Percentiles rank a stretch among this genome's conserved stretches.
These are phyloP conservation scores for Sisor rabdophorus DNA, from an alignment of 2,113 vertebrate genomes.

Conservation along the genomic window DNA sequence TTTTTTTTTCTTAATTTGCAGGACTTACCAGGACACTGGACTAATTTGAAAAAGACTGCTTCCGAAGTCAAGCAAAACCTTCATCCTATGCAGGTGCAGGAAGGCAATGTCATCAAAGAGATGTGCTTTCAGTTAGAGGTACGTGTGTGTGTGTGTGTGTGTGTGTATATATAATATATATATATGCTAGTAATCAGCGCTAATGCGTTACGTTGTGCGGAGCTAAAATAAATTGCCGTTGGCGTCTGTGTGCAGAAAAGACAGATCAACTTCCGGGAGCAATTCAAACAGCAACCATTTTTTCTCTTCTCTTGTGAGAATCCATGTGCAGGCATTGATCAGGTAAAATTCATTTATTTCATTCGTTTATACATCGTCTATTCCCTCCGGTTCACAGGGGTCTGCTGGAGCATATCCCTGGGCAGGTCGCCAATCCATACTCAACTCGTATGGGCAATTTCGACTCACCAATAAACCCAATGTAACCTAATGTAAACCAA, in stretches of 20 bases:
- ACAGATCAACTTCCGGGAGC: constrained; percentile 65
- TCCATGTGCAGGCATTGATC: constrained; percentile 63
- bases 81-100: constrained; percentile 80
- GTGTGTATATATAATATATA: no score
- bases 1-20: constrained; percentile 47
- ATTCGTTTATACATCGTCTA: constrained; percentile 59
- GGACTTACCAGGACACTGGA: constrained; percentile 90
- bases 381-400: no score
- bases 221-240: neutral
- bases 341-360: constrained; percentile 50
- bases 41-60: constrained; percentile 76
- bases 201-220: constrained; percentile 22
- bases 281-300: constrained; percentile 61
- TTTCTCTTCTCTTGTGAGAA: constrained; percentile 56
- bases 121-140: constrained; percentile 73
- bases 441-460: no score
- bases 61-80: constrained; percentile 79
- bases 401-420: no score
- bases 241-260: constrained; percentile 52
- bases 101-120: constrained; percentile 69
- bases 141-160: constrained; percentile 28
- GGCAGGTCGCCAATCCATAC: no score
- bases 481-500: no score
- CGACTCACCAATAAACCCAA: no score
- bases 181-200: constrained; percentile 67